Conservation (phyloP, 2,888 invertebrate genomes). For the Orthonevra nobilis region DNA sequence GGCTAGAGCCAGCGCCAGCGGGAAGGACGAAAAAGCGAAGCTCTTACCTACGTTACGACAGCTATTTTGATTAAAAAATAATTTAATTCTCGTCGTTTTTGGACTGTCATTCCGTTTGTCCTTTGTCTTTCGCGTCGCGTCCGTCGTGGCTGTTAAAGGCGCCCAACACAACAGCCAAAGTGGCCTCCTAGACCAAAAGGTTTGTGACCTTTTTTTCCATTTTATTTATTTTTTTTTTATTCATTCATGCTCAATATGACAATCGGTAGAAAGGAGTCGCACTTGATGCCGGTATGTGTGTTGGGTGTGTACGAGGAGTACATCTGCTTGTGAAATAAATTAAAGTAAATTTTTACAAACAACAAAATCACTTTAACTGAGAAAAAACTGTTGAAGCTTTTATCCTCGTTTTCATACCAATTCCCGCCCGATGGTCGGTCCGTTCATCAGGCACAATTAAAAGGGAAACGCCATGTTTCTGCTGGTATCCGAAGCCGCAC, state of each 20-base stretch:
- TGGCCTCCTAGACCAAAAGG: conserved; percentile 43
- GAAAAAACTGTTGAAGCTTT: conserved; percentile 48
- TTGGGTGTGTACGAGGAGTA: background rate
- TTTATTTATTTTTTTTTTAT: background rate
- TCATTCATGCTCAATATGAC: conserved; percentile 12
- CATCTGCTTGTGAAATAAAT: too few species aligned
- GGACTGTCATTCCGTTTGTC: conserved; percentile 31
- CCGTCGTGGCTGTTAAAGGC: conserved; percentile 15
- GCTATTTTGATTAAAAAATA: conserved; percentile 70
- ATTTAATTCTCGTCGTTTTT: conserved; percentile 61
- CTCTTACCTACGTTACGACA: conserved; percentile 56
- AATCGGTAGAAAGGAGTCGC: conserved; percentile 14
- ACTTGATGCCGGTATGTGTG: background rate
- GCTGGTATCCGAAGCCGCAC: background rate
- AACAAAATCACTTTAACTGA: conserved; percentile 47
- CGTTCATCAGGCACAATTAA: background rate
- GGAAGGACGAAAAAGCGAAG: background rate
- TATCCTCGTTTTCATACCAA: background rate
- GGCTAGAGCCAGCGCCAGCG: background rate
- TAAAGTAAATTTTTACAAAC: too few species aligned
- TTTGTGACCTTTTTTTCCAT: conserved; percentile 68
- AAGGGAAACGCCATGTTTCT: conserved; percentile 22
- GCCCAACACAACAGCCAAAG: background rate
- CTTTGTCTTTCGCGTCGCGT: conserved; percentile 4
- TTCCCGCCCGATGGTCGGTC: background rate